These are phyloP conservation scores for Trididemnum clinides DNA, from an alignment of 23 tunicate genomes.

Conservation along the genomic window DNA sequence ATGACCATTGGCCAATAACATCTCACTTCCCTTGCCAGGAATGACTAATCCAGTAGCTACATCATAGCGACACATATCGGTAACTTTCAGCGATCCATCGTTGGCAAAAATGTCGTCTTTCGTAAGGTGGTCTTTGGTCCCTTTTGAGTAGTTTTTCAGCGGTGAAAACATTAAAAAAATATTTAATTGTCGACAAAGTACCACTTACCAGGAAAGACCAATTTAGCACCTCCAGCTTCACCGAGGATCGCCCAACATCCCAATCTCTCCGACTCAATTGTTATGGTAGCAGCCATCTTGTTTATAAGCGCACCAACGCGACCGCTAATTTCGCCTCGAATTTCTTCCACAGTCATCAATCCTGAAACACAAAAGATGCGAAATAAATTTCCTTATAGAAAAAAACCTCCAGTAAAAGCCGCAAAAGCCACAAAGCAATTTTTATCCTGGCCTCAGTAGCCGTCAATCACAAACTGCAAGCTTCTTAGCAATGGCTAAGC, in stretches of 20 bases:
- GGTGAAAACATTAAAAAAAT: too few species aligned
- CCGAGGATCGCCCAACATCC: constrained; percentile 67
- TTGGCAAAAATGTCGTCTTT: constrained; percentile 56
- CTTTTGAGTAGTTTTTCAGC: constrained; percentile 5
- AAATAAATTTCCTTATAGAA: not conserved
- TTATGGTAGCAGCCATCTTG: constrained; percentile 58
- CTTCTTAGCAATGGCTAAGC: too few species aligned
- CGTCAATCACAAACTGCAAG: too few species aligned
- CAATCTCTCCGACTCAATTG: constrained; percentile 47
- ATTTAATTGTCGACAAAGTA: too few species aligned
- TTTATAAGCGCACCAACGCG: constrained; percentile 69
- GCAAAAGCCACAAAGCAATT: too few species aligned
- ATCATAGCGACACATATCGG: constrained; percentile 57
- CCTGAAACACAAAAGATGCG: constrained; percentile 32
- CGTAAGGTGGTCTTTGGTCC: constrained; percentile 47
- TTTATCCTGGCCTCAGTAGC: too few species aligned
- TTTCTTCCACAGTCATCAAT: constrained; percentile 46
- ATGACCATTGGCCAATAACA: constrained; percentile 79
- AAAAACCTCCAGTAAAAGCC: too few species aligned
- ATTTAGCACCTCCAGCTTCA: constrained; percentile 65
- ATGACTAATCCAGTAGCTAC: constrained; percentile 45
- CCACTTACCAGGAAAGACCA: constrained; percentile 60
- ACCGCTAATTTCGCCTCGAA: constrained; percentile 55
- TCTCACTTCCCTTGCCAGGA: constrained; percentile 58
- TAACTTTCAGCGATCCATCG: constrained; percentile 65